Conservation (phyloP, 2,797 vertebrate genomes). For the Arvicola amphibius region DNA sequence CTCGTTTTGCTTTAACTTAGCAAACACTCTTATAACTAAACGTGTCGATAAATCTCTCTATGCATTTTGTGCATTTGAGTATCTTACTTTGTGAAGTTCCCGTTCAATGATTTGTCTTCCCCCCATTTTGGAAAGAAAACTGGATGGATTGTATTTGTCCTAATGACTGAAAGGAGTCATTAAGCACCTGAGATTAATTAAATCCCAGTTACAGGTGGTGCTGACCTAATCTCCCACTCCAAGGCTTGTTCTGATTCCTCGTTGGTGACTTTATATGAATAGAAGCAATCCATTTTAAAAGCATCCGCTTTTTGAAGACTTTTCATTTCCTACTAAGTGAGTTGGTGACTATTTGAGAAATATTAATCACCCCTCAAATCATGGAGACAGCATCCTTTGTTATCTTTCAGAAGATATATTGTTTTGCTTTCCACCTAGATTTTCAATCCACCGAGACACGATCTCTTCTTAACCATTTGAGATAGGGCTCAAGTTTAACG, state of each 20-base stretch:
- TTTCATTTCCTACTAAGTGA: not conserved
- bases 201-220: not conserved
- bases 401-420: slow-evolving; percentile 7
- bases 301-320: not conserved
- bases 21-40: not conserved
- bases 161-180: not conserved
- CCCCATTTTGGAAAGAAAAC: not conserved
- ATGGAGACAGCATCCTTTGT: not conserved
- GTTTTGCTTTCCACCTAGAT: not conserved
- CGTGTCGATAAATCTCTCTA: not conserved
- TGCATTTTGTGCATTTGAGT: not conserved
- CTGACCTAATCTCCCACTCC: not conserved
- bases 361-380: not conserved
- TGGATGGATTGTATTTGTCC: not conserved
- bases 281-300: slow-evolving; percentile 25
- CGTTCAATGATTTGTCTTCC: not conserved
- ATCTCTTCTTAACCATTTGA: not conserved
- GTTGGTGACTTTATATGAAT: not conserved
- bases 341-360: not conserved
- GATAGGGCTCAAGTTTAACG: not conserved
- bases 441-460: not conserved
- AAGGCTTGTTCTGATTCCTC: not conserved
- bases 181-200: not conserved
- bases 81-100: slow-evolving; percentile 3
- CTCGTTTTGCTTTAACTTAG: slow-evolving; percentile 35